These are phyloP conservation scores for Eubucco bourcierii DNA, from an alignment of 2,113 vertebrate genomes.

Conservation along the genomic window DNA sequence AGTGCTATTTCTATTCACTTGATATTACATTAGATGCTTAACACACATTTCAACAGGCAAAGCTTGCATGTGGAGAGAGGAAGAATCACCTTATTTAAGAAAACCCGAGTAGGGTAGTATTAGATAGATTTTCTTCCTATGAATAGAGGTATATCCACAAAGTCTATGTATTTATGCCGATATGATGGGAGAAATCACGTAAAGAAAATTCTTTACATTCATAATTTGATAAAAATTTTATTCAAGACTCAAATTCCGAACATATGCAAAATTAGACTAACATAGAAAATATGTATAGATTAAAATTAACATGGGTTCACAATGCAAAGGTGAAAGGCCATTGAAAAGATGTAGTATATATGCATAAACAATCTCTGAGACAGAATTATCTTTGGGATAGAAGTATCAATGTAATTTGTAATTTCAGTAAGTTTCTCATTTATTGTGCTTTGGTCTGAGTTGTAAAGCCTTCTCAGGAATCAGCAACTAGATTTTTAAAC, in stretches of 20 bases:
- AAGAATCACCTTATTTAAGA: not conserved
- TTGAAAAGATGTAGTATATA: not conserved
- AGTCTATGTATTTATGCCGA: not conserved
- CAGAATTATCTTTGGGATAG: not conserved
- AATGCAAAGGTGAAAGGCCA: not conserved
- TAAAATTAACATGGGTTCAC: not conserved
- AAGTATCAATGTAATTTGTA: not conserved
- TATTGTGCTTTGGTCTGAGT: not conserved
- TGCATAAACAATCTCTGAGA: not conserved
- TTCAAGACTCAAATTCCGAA: not conserved
- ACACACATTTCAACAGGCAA: not conserved
- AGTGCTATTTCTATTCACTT: not conserved
- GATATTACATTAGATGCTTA: not conserved
- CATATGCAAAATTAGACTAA: not conserved
- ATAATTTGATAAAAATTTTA: not conserved
- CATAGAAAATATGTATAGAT: not conserved
- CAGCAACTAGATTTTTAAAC: not conserved
- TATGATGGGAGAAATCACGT: not conserved
- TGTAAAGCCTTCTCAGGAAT: not conserved
- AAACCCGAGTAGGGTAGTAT: not conserved
- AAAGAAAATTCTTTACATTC: not conserved
- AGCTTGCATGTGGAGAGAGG: accelerated
- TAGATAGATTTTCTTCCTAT: not conserved
- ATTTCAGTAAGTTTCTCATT: not conserved
- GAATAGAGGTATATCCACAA: not conserved